Evolutionary conservation across 2,797 vertebrate genomes (phyloP), one percentile per base, ranked within the genome.

Genomic region (Ctenosaura bakeri): DNA sequence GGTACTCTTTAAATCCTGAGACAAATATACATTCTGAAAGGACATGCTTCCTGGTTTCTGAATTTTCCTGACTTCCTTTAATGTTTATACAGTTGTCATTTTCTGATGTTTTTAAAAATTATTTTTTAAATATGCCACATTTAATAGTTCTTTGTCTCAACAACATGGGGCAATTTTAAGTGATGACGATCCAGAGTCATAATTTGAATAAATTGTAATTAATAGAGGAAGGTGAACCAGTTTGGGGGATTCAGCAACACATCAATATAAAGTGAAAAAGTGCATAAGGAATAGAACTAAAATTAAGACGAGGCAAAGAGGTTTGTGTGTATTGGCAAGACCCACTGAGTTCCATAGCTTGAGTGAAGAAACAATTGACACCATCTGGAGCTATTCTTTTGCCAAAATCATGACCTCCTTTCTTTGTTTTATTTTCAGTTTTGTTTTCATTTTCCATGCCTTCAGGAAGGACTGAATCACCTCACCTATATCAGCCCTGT

Each of bases 361-460:
- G 1, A 1, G 18, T 87, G 64, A 85, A 93, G 83, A 42, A 82
- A 87, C 56, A 91, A 83, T 69, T 83, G 76, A 92, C 90, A 89
- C 92, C 95, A 94, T 96, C 92, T 95, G 95, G 90, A 92, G 64
- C 12, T 29, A 1, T 93, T 87, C 89, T 90, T 91, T 89, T 92
- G 94, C 94, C 93, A 94, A 86, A 94, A 88, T 71, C 90, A 38
- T 78, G 69, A 88, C 46, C 83, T 90, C 29, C 86, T 94, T 93
- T 54, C 89, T 94, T 4, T 22, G 46, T 89, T 94, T 93, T 89
- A 76, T 91, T 94, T 95, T 89, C 84, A 56, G 78, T 83, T 88
- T 94, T 92, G 73, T 90, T 95, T 94, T 86, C 85, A 66, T 93
- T 96, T 96, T 92, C 78, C 73, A 0, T 94, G 89, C 91, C 91